Conservation (phyloP, 2,113 vertebrate species). For the Argyrosomus japonicus region DNA sequence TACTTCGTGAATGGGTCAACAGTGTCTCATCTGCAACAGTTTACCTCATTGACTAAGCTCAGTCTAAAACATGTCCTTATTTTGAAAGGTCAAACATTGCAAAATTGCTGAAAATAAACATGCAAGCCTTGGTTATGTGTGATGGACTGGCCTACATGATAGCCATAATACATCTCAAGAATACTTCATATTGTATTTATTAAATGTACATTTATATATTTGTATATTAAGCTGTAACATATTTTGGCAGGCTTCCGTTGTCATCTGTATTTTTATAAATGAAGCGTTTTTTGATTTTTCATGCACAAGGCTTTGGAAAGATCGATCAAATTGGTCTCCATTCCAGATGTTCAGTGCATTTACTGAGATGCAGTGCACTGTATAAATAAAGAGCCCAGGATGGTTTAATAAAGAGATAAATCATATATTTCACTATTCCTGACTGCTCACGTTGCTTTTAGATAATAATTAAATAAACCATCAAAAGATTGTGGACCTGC, state of each 20-base stretch:
- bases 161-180: slow-evolving; percentile 71
- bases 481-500: not conserved
- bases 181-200: slow-evolving; percentile 82
- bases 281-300: slow-evolving; percentile 61
- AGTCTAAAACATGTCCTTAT: slow-evolving; percentile 25
- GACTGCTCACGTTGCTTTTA: slow-evolving; percentile 55
- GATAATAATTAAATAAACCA: slow-evolving; percentile 2
- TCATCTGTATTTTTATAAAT: slow-evolving; percentile 65
- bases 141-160: slow-evolving; percentile 54
- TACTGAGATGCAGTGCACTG: slow-evolving; percentile 70
- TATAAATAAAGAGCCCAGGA: slow-evolving; percentile 54
- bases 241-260: slow-evolving; percentile 74
- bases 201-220: slow-evolving; percentile 85
- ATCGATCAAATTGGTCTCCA: slow-evolving; percentile 52
- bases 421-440: slow-evolving; percentile 23
- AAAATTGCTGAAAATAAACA: slow-evolving; percentile 47
- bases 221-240: slow-evolving; percentile 87
- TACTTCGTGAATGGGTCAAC: slow-evolving; percentile 32
- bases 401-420: slow-evolving; percentile 78
- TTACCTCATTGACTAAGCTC: slow-evolving; percentile 41
- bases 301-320: slow-evolving; percentile 46
- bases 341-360: slow-evolving; percentile 51
- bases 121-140: slow-evolving; percentile 47
- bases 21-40: slow-evolving; percentile 22
- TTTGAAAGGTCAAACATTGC: slow-evolving; percentile 57